Conservation (phyloP, 2,113 vertebrate genomes). For the Daubentonia madagascariensis region DNA sequence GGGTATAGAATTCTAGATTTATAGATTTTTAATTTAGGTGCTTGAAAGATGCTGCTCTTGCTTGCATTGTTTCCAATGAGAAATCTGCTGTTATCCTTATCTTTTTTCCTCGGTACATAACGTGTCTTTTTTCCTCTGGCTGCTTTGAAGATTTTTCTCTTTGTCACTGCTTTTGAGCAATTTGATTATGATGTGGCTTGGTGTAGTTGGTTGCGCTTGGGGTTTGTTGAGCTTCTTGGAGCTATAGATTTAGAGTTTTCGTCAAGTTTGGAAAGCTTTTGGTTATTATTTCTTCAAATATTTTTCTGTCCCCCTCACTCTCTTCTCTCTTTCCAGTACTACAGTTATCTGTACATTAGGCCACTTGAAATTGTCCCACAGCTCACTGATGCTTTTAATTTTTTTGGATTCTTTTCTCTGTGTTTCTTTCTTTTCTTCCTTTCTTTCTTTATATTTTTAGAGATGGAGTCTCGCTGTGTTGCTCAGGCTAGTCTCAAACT, state of each 20-base stretch:
- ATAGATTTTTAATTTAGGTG: background rate
- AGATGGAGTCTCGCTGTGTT: too few relatives aligned
- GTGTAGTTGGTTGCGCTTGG: background rate
- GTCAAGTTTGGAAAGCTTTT: background rate
- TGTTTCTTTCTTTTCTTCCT: too few relatives aligned
- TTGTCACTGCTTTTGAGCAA: background rate
- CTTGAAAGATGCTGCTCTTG: background rate
- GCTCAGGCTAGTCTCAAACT: too few relatives aligned
- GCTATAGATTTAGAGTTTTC: background rate
- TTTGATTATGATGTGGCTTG: background rate
- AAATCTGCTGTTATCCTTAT: background rate
- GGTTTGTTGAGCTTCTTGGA: conserved; percentile 1
- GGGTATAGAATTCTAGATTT: background rate
- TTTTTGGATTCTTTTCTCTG: background rate
- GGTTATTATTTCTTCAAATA: background rate
- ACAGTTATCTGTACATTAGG: background rate
- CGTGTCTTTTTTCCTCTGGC: background rate
- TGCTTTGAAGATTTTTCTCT: background rate
- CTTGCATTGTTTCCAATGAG: background rate
- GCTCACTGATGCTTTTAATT: background rate
- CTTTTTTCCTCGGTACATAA: background rate
- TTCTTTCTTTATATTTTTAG: too few relatives aligned
- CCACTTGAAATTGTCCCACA: background rate
- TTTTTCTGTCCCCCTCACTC: background rate
- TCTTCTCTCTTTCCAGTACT: background rate